These are phyloP conservation scores for Aleadryas rufinucha DNA, from an alignment of 2,113 vertebrate species.

Conservation along the genomic window DNA sequence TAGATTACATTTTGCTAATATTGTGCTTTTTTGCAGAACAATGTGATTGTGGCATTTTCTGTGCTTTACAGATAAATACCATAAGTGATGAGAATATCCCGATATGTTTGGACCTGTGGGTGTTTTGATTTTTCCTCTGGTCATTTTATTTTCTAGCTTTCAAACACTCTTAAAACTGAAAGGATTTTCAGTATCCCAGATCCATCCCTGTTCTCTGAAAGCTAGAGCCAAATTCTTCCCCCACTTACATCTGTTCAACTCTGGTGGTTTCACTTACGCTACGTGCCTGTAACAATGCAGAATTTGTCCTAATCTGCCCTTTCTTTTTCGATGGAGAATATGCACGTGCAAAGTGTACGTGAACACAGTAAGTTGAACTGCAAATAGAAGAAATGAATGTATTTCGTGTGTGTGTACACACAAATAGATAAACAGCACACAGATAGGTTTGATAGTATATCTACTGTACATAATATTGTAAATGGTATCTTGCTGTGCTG, in stretches of 20 bases:
- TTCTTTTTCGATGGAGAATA: not conserved
- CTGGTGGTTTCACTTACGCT: conserved; percentile 20
- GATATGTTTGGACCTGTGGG: not conserved
- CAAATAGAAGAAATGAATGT: not conserved
- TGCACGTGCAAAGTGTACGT: not conserved
- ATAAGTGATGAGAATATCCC: conserved; percentile 26
- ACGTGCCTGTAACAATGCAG: not conserved
- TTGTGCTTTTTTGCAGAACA: not conserved
- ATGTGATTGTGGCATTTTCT: not conserved
- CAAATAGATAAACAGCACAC: conserved; percentile 27
- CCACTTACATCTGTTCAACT: conserved; percentile 51
- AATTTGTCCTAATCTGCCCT: conserved; percentile 56
- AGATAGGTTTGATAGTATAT: conserved; percentile 49
- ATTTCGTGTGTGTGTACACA: not conserved
- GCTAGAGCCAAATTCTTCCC: conserved; percentile 45
- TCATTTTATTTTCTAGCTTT: not conserved
- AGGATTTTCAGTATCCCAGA: not conserved
- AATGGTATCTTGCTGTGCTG: conserved; percentile 67
- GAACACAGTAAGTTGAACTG: not conserved
- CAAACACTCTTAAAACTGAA: not conserved
- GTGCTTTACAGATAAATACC: conserved; percentile 22
- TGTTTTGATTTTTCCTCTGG: not conserved
- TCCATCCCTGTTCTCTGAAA: not conserved
- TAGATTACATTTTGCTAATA: not conserved
- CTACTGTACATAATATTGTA: conserved; percentile 67